phyloP scores from a whole-genome alignment of 2,797 vertebrate species.

The Limosa lapponica region DNA sequence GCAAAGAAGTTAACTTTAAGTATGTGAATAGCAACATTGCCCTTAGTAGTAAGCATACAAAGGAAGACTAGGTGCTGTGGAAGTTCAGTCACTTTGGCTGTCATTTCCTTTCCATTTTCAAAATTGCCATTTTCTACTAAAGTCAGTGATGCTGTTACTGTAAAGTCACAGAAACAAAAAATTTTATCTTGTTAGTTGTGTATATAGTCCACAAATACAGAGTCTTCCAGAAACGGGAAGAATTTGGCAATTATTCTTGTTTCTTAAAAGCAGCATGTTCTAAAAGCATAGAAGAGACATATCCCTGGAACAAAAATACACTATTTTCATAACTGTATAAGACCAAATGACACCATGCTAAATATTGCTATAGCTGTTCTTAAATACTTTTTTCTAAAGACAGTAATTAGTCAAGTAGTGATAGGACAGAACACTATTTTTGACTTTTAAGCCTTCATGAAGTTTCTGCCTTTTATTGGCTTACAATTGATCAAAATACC shows the following conservation, averaged over 20 bases:
- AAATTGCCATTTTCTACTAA: not conserved
- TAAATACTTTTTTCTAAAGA: not conserved
- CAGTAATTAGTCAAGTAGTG: constrained; percentile 2
- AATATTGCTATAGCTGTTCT: not conserved
- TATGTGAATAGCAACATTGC: not conserved
- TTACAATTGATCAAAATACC: constrained; percentile 58
- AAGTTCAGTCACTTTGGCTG: not conserved
- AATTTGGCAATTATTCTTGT: not conserved
- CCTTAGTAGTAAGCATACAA: not conserved
- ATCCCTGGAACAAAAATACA: not conserved
- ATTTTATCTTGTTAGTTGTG: not conserved
- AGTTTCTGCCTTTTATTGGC: constrained; percentile 24
- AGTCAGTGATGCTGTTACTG: not conserved
- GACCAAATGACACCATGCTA: not conserved
- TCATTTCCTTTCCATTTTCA: not conserved
- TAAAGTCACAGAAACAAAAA: not conserved
- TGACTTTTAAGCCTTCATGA: constrained; percentile 17
- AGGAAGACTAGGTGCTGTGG: not conserved
- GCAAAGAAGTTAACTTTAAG: not conserved
- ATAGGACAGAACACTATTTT: not conserved
- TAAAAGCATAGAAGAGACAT: constrained; percentile 11
- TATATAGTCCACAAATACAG: not conserved
- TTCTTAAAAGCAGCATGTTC: constrained; percentile 1
- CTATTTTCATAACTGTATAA: not conserved
- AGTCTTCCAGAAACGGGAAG: not conserved